These are phyloP conservation scores for Haemorhous mexicanus DNA, from an alignment of 2,113 vertebrate genomes.

Conservation along the genomic window DNA sequence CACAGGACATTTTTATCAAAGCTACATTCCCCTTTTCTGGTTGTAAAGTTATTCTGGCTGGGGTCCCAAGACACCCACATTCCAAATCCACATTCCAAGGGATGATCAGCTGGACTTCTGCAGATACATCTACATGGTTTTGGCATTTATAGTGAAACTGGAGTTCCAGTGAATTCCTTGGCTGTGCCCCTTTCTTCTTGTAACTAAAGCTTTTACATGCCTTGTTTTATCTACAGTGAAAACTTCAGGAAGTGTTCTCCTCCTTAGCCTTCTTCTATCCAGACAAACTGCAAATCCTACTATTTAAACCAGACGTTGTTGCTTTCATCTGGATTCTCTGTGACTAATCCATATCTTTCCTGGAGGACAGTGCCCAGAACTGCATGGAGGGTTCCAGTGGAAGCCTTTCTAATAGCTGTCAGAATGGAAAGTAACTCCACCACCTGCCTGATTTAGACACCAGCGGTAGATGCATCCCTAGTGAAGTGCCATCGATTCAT, in stretches of 20 bases:
- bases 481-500: background rate
- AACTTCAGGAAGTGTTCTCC: background rate
- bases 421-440: background rate
- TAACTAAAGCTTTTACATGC: background rate
- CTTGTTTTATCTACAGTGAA: background rate
- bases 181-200: background rate
- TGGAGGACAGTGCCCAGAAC: background rate
- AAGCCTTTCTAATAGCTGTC: background rate
- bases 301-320: background rate
- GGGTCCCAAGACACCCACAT: background rate
- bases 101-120: background rate
- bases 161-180: background rate
- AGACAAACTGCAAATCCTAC: background rate
- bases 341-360: background rate
- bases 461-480: fast-evolving
- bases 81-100: background rate
- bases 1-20: background rate
- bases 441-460: background rate
- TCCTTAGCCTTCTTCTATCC: background rate
- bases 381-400: background rate
- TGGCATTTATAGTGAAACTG: background rate
- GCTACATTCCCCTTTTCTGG: background rate
- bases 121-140: background rate
- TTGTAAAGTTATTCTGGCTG: background rate
- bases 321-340: background rate